phyloP scores from a whole-genome alignment of 1,140 invertebrate species.

The Doryteuthis pealeii region DNA sequence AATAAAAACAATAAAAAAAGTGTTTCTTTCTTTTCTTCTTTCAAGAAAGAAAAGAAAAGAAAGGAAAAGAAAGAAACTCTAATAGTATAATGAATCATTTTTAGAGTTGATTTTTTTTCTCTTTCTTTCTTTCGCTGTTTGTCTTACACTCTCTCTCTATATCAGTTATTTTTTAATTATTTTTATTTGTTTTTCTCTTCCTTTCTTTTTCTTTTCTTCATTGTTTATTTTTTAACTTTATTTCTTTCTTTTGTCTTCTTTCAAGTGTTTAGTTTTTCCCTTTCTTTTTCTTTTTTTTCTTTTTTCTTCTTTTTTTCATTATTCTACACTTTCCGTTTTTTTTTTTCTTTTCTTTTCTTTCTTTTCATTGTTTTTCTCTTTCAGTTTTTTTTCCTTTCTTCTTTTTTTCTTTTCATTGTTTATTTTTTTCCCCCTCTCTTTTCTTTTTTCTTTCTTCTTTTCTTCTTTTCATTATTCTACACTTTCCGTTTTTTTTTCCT shows the following conservation, averaged over 20 bases:
- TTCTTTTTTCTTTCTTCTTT: background rate
- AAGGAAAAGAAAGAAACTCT: too few relatives aligned
- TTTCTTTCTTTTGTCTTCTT: background rate
- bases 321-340: background rate
- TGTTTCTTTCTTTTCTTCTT: too few relatives aligned
- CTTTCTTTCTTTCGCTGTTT: background rate
- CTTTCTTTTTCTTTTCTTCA: background rate
- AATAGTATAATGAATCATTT: too few relatives aligned
- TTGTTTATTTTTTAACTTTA: background rate
- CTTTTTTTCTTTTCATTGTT: background rate
- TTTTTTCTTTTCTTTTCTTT: background rate
- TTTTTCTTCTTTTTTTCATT: background rate
- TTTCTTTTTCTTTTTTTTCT: background rate
- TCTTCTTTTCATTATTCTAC: background rate
- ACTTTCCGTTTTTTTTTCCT: background rate
- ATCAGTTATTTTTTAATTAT: too few relatives aligned
- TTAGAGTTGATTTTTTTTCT: too few relatives aligned
- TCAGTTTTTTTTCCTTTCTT: background rate
- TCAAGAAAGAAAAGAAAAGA: too few relatives aligned
- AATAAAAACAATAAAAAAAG: background rate
- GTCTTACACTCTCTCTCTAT: too few relatives aligned
- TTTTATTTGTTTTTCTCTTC: too few relatives aligned
- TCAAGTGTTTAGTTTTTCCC: background rate
- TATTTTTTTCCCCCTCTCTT: background rate
- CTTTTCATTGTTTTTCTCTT: background rate